phyloP scores from a whole-genome alignment of 2,888 invertebrate genomes.

The Cataglyphis livida region DNA sequence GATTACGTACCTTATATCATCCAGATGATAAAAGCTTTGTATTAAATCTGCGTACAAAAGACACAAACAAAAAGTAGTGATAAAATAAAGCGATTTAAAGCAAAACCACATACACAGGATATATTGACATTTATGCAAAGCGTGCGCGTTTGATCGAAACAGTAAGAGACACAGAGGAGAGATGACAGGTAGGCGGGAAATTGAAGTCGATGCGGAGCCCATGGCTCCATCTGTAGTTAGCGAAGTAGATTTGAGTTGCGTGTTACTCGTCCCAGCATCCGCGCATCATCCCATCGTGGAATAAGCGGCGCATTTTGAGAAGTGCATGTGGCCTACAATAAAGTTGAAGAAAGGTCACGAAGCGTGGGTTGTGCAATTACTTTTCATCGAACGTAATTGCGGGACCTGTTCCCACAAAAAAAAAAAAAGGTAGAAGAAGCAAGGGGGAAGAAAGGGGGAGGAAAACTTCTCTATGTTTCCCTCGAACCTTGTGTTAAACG shows the following conservation, averaged over 20 bases:
- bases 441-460: background rate
- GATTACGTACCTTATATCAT: background rate
- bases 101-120: background rate
- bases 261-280: conserved; percentile 19
- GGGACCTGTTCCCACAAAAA: conserved; percentile 29
- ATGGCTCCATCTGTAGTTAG: conserved; percentile 69
- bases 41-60: background rate
- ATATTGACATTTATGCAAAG: background rate
- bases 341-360: conserved; percentile 73
- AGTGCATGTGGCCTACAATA: conserved; percentile 59
- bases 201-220: conserved; percentile 36
- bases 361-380: conserved; percentile 71
- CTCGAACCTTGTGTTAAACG: conserved; percentile 37
- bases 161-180: background rate
- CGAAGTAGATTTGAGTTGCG: conserved; percentile 56
- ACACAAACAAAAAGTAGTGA: background rate
- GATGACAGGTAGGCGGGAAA: background rate
- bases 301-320: conserved; percentile 50
- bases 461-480: conserved; percentile 24
- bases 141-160: conserved; percentile 1
- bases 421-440: background rate
- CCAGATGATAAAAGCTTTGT: background rate
- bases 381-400: conserved; percentile 73
- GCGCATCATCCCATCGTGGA: conserved; percentile 40
- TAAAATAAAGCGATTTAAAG: background rate